Evolutionary conservation across 2,113 vertebrate species (phyloP).

Genomic region (Mesoclemmys tuberculata): DNA sequence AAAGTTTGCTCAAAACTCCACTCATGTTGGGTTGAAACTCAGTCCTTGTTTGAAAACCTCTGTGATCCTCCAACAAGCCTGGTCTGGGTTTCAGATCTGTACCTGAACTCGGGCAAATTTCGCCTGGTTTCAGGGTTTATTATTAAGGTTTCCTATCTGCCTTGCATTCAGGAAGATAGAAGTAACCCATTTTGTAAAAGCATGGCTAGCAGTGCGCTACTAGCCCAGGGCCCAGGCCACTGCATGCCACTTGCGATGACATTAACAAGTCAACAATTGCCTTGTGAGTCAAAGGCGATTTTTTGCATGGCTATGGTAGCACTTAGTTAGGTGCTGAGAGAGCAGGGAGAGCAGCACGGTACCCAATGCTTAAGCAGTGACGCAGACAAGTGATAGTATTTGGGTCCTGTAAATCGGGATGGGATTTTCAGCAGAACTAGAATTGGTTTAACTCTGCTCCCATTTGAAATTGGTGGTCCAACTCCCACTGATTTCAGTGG

Average conservation of each 20-base stretch:
- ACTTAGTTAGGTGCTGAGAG: background rate
- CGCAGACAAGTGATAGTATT: background rate
- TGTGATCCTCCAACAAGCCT: background rate
- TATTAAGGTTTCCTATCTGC: background rate
- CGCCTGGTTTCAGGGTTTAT: background rate
- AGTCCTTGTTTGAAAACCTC: background rate
- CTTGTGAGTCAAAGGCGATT: background rate
- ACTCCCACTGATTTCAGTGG: background rate
- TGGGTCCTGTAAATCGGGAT: background rate
- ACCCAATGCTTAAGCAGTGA: background rate
- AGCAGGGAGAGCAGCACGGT: background rate
- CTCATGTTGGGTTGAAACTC: accelerated
- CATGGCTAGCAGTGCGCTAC: background rate
- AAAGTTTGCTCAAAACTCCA: constrained; percentile 18
- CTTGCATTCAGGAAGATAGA: background rate
- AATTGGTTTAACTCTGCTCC: background rate
- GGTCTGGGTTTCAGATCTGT: background rate
- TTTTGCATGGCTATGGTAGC: background rate
- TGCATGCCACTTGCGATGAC: background rate
- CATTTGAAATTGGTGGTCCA: background rate
- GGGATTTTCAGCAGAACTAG: accelerated
- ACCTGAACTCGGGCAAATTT: background rate
- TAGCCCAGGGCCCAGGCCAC: background rate
- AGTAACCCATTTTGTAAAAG: background rate
- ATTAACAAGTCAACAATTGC: background rate